Evolutionary conservation across 53 echinoderm and acorn worm genomes (phyloP).

Genomic region (Apostichopus leukothele): DNA sequence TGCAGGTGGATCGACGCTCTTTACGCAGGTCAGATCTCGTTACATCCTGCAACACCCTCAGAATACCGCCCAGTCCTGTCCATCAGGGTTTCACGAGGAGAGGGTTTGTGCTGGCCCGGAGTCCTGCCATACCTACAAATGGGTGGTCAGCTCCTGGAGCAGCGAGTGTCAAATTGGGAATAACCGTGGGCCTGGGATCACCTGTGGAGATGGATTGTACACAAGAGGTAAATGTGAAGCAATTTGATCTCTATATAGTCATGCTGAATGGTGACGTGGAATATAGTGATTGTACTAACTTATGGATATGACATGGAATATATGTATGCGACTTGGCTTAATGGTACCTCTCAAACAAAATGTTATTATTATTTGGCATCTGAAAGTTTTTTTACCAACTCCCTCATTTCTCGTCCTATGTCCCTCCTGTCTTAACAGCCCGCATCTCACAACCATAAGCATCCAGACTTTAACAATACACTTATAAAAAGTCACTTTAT

Average conservation of each 20-base stretch:
- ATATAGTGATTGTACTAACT: no score
- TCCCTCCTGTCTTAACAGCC: no score
- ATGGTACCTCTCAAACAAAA: no score
- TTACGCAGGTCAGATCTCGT: constrained; percentile 64
- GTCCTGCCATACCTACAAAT: constrained; percentile 73
- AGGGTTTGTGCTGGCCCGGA: constrained; percentile 66
- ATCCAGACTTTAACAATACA: no score
- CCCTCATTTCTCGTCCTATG: no score
- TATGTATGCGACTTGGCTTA: no score
- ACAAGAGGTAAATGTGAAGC: constrained; percentile 65
- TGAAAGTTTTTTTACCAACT: no score
- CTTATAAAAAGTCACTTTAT: no score
- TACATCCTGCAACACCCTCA: constrained; percentile 64
- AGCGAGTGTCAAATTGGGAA: constrained; percentile 36
- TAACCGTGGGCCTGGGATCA: constrained; percentile 46
- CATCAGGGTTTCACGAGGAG: constrained; percentile 59
- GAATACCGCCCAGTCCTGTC: constrained; percentile 67
- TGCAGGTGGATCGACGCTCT: constrained; percentile 28
- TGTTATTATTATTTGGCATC: no score
- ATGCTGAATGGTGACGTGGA: no score
- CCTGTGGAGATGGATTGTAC: constrained; percentile 84
- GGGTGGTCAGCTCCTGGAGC: constrained; percentile 68
- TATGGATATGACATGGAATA: no score
- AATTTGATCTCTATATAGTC: neutral
- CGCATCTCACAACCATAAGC: no score